Base-by-base conservation (phyloP, 2,797 vertebrate species). In the Gobio occitaniae region DNA sequence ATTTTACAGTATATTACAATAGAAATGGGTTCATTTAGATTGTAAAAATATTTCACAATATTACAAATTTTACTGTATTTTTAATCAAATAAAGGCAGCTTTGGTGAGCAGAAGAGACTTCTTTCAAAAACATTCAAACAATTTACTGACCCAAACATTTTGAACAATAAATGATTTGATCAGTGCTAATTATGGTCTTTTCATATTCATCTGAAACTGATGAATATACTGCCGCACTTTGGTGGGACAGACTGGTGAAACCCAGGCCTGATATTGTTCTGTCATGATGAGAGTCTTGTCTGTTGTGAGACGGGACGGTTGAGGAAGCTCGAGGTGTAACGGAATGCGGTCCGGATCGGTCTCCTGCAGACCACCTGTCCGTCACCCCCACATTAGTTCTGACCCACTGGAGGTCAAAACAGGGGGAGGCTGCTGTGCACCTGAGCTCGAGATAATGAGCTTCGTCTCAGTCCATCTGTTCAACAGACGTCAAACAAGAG, bases 391-490 rank as follows among this genome's bases (percentile, higher is more conserved):
- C 90, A 90, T 94, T 92, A 91, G 91, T 91, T 94, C 90, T 90
- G 88, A 90, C 80, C 90, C 93, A 92, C 84, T 89, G 90, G 91
- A 90, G 89, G 92, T 92, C 93, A 92, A 93, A 92, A 44, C 87
- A 80, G 85, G 91, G 66, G 86, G 92, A 89, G 82, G 91, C 65
- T 32, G 61, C 9, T 56, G 21, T 54, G 65, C 80, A 65, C 85
- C 52, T 86, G 44, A 89, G 88, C 92, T 91, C 32, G 87, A 82
- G 92, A 90, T 93, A 92, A 94, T 92, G 80, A 92, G 91, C 93
- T 93, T 94, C 93, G 92, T 91, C 93, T 93, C 93, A 91, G 91
- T 91, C 89, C 86, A 86, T 93, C 93, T 92, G 80, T 92, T 84
- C 92, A 93, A 92, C 92, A 92, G 91, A 93, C 92, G 93, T 91